phyloP scores from a whole-genome alignment of 2,113 vertebrate species.

The Rhynchomys soricoides region DNA sequence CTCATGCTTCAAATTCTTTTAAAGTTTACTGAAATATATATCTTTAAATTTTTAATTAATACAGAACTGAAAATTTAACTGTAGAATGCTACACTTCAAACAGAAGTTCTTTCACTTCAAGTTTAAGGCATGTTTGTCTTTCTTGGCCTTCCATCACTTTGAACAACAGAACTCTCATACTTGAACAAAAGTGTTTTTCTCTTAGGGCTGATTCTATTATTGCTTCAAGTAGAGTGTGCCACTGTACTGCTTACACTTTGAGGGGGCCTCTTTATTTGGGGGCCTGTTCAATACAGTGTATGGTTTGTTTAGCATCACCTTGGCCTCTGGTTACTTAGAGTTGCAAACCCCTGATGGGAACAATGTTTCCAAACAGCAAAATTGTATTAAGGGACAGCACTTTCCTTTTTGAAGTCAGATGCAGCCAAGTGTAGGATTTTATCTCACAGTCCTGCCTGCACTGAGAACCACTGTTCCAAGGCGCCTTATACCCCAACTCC shows the following conservation, averaged over 20 bases:
- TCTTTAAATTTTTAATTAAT: neutral
- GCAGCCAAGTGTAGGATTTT: neutral
- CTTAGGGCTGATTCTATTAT: neutral
- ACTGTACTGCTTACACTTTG: neutral
- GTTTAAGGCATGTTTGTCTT: neutral
- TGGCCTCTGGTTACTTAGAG: neutral
- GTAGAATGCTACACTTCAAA: slow-evolving; percentile 25
- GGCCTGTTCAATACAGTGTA: neutral
- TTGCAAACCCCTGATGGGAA: neutral
- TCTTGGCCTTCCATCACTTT: slow-evolving; percentile 6
- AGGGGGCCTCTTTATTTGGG: neutral
- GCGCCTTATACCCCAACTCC: neutral
- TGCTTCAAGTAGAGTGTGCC: neutral
- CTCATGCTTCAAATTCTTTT: slow-evolving; percentile 17
- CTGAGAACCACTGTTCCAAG: no score
- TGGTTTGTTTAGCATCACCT: neutral
- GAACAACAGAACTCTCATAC: neutral
- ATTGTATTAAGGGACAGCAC: neutral
- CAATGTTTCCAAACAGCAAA: neutral
- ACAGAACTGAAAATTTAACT: slow-evolving; percentile 18
- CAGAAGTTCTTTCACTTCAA: slow-evolving; percentile 41
- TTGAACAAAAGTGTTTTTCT: slow-evolving; percentile 35
- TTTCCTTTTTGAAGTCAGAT: neutral
- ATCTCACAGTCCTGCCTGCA: neutral
- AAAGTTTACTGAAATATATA: slow-evolving; percentile 38